These are phyloP conservation scores for Scalopus aquaticus DNA, from an alignment of 2,113 vertebrate species.

Conservation along the genomic window DNA sequence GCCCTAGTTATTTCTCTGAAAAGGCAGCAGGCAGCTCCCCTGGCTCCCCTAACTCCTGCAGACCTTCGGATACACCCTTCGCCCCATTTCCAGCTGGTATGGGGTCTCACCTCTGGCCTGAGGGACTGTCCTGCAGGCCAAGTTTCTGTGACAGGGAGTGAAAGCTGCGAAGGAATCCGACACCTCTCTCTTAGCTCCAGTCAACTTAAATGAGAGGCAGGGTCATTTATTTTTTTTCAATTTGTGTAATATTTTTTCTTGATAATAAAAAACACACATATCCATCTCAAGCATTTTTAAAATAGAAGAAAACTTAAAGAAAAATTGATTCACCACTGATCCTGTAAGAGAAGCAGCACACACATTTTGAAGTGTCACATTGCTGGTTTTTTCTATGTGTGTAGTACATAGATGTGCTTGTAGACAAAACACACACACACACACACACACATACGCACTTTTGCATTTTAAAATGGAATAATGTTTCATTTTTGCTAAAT, in stretches of 20 bases:
- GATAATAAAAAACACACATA: neutral
- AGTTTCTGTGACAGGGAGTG: neutral
- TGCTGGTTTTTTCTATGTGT: neutral
- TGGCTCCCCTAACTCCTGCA: no score
- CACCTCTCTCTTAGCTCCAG: no score
- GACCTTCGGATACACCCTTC: no score
- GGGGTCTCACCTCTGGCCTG: no score
- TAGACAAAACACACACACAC: neutral
- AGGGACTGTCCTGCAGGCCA: neutral
- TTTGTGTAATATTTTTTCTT: neutral
- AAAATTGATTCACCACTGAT: neutral
- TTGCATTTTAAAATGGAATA: neutral
- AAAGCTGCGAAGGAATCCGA: neutral
- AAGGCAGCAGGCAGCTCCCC: no score
- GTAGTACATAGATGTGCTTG: neutral
- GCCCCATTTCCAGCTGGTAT: no score
- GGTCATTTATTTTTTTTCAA: neutral
- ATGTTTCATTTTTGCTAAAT: neutral
- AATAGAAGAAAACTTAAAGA: neutral
- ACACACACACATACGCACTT: neutral
- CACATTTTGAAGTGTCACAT: no score
- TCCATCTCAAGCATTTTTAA: neutral
- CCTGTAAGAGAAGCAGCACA: neutral
- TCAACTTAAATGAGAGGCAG: no score
- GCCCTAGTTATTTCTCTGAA: no score